Base-by-base conservation (phyloP, 1,140 invertebrate species). In the Saccostrea cuccullata region DNA sequence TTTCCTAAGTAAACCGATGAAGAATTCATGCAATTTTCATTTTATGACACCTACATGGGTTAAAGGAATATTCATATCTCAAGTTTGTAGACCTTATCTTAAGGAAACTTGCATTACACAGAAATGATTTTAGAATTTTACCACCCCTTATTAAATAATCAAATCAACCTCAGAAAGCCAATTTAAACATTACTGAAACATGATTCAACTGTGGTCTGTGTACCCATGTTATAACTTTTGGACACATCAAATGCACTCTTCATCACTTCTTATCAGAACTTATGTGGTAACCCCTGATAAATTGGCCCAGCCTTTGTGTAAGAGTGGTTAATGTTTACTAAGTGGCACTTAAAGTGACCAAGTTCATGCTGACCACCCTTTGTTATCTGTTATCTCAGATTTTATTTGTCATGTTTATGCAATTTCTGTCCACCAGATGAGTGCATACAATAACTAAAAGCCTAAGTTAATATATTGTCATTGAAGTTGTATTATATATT, bases 81-180 rank as follows among this genome's bases (percentile, higher is more conserved):
- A 77, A 77, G 70, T 77, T 77, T 77, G 70, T 77, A 36, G 23
- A 77, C 13, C 70, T 77, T 77, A 77, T 77, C 70, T 36, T 1
- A 13, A 30, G 15, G 70, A 77, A 77, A 36, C 70, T 36, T 77
- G 70, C 12, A 36, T 77, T 77, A 77, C 70, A 77, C 70, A 77
- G 70, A 77, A 77, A 77, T 77, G 70, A 36, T 77, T 77, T 77
- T 77, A 77, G 70, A 77, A 77, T 77, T 15, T 77, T 30, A 26
- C 70, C 70, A 77, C 30, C 70, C 70, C 70, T 77, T 77, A 77
- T 77, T 77, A 77, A 77, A 77, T 77, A 77, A 77, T 77, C 30
- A 77, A 77, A 77, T 36, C 26, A 77, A 77, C 70, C 70, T 30
- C 70, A 3, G 70, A 30, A 77, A 77, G 70, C 26, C 70, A 77